Evolutionary conservation across 1,140 invertebrate species (phyloP).

Genomic region (Platyscapa corneri): DNA sequence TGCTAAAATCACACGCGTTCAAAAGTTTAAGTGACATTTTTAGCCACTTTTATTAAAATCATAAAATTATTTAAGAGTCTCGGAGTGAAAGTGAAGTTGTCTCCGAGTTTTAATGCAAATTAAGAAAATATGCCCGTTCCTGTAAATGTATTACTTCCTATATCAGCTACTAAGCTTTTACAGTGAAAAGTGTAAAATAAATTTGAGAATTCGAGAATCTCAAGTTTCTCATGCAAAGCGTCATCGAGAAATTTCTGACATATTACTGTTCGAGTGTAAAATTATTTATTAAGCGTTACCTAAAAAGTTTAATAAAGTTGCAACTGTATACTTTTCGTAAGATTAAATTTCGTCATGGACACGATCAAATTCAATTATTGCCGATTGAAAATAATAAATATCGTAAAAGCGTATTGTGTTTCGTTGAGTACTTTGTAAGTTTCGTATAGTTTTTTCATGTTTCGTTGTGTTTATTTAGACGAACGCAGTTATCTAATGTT

Average conservation of each 20-base stretch:
- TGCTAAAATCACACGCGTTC: not conserved
- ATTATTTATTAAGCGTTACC: not conserved
- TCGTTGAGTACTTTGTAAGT: too few species aligned
- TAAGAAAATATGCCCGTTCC: not conserved
- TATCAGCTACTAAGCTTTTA: not conserved
- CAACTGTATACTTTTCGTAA: too few species aligned
- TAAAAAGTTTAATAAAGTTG: too few species aligned
- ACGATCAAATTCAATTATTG: too few species aligned
- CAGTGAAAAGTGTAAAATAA: not conserved
- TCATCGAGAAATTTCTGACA: not conserved
- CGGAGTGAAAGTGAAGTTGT: not conserved
- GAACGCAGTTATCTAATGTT: not conserved
- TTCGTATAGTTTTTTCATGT: too few species aligned
- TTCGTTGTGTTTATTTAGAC: not conserved
- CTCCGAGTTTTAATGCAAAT: not conserved
- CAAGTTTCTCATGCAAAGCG: not conserved
- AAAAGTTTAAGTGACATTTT: conserved; percentile 3
- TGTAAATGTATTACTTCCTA: conserved; percentile 2
- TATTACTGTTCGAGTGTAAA: not conserved
- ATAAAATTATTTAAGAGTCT: not conserved
- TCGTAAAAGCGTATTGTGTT: too few species aligned
- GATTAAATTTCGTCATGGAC: too few species aligned
- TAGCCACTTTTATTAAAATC: not conserved
- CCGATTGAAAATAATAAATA: too few species aligned
- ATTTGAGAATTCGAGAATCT: not conserved